These are phyloP conservation scores for Orchesella flavescens DNA, from an alignment of 2,888 invertebrate genomes.

Conservation along the genomic window DNA sequence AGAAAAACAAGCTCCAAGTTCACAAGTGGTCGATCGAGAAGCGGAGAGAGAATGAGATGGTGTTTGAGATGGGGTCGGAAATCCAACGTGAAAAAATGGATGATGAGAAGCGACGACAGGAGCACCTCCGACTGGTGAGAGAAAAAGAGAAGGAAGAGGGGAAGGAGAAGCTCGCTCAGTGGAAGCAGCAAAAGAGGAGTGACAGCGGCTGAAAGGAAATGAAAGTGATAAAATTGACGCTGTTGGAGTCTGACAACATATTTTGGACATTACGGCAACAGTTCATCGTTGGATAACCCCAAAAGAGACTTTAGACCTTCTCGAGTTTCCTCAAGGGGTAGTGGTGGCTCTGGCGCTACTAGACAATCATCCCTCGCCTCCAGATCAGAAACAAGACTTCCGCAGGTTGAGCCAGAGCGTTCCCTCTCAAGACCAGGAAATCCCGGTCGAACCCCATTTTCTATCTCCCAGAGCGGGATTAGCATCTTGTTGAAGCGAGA, in stretches of 20 bases:
- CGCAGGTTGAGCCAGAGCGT: slow-evolving; percentile 28
- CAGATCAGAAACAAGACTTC: slow-evolving; percentile 16
- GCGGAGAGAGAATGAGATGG: slow-evolving; percentile 58
- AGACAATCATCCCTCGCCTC: no score
- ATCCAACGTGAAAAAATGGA: slow-evolving; percentile 61
- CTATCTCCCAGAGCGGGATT: slow-evolving; percentile 21
- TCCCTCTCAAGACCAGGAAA: neutral
- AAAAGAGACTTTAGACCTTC: slow-evolving; percentile 40
- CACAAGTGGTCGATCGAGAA: slow-evolving; percentile 65
- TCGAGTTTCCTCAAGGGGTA: neutral
- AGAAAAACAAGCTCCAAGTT: slow-evolving; percentile 57
- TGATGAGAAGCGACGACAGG: slow-evolving; percentile 60
- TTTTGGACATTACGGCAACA: slow-evolving; percentile 36
- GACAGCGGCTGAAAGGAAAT: no score
- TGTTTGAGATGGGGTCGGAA: slow-evolving; percentile 60
- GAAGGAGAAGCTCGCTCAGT: slow-evolving; percentile 38
- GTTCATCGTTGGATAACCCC: slow-evolving; percentile 36
- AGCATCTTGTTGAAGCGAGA: slow-evolving; percentile 28
- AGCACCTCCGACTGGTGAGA: slow-evolving; percentile 52
- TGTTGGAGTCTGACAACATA: slow-evolving; percentile 17
- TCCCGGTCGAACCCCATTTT: neutral
- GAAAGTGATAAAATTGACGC: neutral
- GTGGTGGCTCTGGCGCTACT: no score
- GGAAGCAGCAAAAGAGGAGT: slow-evolving; percentile 42
- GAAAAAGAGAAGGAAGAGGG: slow-evolving; percentile 58